Base-by-base conservation (phyloP, 1,140 invertebrate species). In the Hycleus cichorii region DNA sequence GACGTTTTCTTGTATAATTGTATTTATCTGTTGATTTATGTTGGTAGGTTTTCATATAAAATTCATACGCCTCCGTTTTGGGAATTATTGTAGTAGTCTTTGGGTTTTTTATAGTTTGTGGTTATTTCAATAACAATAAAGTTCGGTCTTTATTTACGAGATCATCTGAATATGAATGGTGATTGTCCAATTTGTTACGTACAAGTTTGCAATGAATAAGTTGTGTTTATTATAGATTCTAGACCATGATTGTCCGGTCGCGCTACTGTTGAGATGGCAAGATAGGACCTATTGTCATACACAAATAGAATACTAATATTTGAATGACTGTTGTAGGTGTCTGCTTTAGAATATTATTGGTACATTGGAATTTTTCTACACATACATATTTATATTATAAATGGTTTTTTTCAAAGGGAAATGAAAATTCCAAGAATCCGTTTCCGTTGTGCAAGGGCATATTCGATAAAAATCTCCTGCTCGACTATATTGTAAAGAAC, bases 231-330 rank as follows among this genome's bases (percentile, higher is more conserved):
- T 47, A 55, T 55, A 55, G 52, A 55, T 55, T 55, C 52, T 47
- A 55, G 52, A 47, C 52, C 52, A 55, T 44, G 52, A 55, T 55
- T 55, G 43, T 55, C 52, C 52, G 52, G 52, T 55, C 43, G 43
- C 44, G 45, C 52, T 55, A 55, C 52, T 55, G 52, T 55, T 55
- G 27, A 55, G 52, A 55, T 55, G 45, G 52, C 43, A 55, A 46
- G 52, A 55, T 55, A 55, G 52, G 46, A 47, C 45, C 45, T 55
- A 47, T 55, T 55, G 52, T 55, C 44, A 55, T 47, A 55, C 44
- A 44, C 45, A 26, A 27, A 24, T 25, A 55, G 52, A 42, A 55
- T 55, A 55, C 32, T 32, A 45, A 53, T 45, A 46, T 27, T 26
- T 52, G 24, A 32, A 42, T n/a, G 40, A 55, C 43, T 53, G 39